Base-by-base conservation (phyloP, 2,113 vertebrate genomes). In the Sula dactylatra region DNA sequence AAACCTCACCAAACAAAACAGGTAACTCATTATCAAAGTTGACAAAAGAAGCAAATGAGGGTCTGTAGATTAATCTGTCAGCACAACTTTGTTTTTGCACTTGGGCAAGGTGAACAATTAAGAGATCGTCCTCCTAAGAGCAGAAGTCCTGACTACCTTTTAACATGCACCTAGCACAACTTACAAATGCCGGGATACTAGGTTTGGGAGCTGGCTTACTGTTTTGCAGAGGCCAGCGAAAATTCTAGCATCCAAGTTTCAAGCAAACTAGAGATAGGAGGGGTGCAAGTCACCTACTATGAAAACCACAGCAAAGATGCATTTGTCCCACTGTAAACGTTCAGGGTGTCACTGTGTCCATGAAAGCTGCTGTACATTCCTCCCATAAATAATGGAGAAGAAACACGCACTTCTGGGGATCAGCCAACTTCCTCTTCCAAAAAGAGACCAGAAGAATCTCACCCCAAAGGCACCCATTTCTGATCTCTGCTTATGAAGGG, bases 1-100 rank as follows among this genome's bases (percentile, higher is more conserved):
- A 50, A 79, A 49, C 12, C 11, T 25, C n/a, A 26, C 4, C 1
- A 4, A 61, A 62, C 11, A 44, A 16, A 0, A 0, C 82, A 61
- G 55, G 9, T 11, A 47, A 47, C 22, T 47, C 21, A 1, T 24
- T 20, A 8, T 9, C 59, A 70, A n/a, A 70, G 16, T 5, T 32
- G 13, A 55, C 25, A 15, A 80, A 45, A 59, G 24, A 44, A 47
- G 36, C 13, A 47, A 44, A 18, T 1, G 4, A 89, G 11, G 15
- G 36, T 20, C 40, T 7, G 2, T 6, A 15, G 54, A n/a, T 26
- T 11, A 49, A 66, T 5, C 20, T 54, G n/a, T 27, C 9, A 9
- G 24, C 42, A 32, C 18, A 59, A 9, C 25, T 7, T 52, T 49
- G 26, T 14, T 2, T 47, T 74, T 56, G 52, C 47, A 15, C 19